These are phyloP conservation scores for Homarus gammarus DNA, from an alignment of 2,888 invertebrate species.

Conservation along the genomic window DNA sequence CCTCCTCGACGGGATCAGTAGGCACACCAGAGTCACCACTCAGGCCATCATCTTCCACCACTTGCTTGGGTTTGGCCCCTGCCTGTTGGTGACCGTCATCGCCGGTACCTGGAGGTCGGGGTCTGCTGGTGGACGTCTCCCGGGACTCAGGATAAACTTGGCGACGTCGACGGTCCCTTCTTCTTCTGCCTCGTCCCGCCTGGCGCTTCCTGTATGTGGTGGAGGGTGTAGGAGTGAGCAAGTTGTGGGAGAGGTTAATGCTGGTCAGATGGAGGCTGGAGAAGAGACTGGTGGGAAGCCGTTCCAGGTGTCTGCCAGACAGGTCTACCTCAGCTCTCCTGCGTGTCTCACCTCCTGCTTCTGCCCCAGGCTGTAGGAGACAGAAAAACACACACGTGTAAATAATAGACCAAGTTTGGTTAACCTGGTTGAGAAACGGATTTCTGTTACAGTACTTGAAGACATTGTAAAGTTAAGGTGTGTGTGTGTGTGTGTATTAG, in stretches of 20 bases:
- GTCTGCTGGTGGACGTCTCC: not conserved
- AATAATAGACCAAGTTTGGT: no score
- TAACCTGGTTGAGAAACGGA: not conserved
- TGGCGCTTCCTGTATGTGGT: conserved; percentile 18
- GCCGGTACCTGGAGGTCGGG: not conserved
- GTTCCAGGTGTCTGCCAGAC: conserved; percentile 53
- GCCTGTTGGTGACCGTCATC: not conserved
- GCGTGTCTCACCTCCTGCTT: not conserved
- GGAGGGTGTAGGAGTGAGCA: conserved; percentile 33
- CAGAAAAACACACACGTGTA: not conserved
- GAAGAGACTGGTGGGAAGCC: conserved; percentile 59
- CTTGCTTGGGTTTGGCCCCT: not conserved
- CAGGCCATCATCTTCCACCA: conserved; percentile 30
- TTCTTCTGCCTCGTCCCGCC: conserved; percentile 23
- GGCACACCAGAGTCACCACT: conserved; percentile 61
- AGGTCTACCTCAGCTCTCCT: conserved; percentile 45
- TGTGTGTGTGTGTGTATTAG: no score
- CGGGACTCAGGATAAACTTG: conserved; percentile 12
- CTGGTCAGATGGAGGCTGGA: conserved; percentile 58
- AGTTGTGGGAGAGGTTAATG: conserved; percentile 60
- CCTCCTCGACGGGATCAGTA: conserved; percentile 46
- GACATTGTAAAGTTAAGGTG: not conserved
- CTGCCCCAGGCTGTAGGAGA: not conserved
- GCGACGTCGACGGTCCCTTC: conserved; percentile 32
- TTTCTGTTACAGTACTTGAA: not conserved